A percentile compares a stretch with the other conserved stretches of the same genome.
Conservation (phyloP, 2,113 vertebrate genomes). For the Myotis davidii region DNA sequence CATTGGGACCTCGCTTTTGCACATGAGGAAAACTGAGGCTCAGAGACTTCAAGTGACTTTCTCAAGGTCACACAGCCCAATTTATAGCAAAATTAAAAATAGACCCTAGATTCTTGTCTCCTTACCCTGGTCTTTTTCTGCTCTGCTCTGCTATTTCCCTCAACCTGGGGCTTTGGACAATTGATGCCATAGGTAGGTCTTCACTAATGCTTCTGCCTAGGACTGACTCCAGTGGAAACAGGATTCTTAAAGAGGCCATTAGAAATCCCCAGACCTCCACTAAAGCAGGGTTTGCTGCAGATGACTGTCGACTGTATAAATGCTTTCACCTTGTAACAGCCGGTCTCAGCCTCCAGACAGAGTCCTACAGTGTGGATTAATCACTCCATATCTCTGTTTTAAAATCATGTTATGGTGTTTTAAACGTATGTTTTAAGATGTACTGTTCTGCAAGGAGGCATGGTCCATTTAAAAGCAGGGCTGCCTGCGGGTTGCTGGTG, state of each 20-base stretch:
- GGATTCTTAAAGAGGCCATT: slow-evolving; percentile 59
- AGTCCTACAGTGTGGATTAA: slow-evolving; percentile 62
- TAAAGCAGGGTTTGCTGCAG: slow-evolving; percentile 26
- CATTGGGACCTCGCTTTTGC: neutral
- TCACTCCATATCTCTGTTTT: slow-evolving; percentile 69
- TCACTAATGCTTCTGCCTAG: slow-evolving; percentile 51
- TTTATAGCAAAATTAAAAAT: neutral
- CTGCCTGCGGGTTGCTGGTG: slow-evolving; percentile 18
- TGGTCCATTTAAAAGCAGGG: slow-evolving; percentile 66
- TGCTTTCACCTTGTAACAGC: slow-evolving; percentile 61
- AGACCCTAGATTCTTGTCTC: neutral
- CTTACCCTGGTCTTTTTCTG: neutral
- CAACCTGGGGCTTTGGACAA: neutral
- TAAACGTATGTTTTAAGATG: slow-evolving; percentile 62
- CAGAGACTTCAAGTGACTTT: neutral
- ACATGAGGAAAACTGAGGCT: neutral
- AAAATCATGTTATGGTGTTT: slow-evolving; percentile 62
- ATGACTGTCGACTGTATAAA: slow-evolving; percentile 25
- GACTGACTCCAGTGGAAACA: slow-evolving; percentile 46
- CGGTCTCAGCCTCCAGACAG: slow-evolving; percentile 39
- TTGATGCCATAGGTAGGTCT: neutral
- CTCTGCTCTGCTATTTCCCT: neutral
- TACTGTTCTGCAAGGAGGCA: slow-evolving; percentile 53
- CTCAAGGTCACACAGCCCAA: neutral
- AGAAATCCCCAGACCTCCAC: slow-evolving; percentile 67